These are phyloP conservation scores for Spheniscus humboldti DNA, from an alignment of 2,797 vertebrate species.

Conservation along the genomic window DNA sequence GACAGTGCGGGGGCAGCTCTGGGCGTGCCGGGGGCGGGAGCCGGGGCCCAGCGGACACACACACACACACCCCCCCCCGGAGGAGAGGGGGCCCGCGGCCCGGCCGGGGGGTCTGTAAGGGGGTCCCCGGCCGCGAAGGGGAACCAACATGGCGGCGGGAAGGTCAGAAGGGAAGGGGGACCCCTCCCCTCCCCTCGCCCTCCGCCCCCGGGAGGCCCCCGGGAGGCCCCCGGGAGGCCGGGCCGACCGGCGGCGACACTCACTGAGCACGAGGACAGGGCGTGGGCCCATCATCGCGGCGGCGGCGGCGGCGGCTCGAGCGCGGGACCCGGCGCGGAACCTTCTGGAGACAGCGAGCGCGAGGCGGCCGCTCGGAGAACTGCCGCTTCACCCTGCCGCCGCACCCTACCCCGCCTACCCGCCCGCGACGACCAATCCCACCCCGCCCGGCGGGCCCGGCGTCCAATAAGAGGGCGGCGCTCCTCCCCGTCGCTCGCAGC, in stretches of 20 bases:
- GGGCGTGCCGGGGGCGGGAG: not conserved
- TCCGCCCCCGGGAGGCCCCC: fast-evolving
- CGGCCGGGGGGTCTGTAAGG: too few species aligned
- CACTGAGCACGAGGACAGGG: slow-evolving; percentile 54
- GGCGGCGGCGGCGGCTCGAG: too few species aligned
- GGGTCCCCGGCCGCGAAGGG: not conserved
- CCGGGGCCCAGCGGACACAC: not conserved
- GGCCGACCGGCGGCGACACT: not conserved
- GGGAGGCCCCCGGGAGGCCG: too few species aligned
- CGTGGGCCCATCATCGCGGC: slow-evolving; percentile 36
- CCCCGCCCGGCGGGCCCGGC: fast-evolving
- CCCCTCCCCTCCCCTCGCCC: too few species aligned
- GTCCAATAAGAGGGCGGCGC: not conserved
- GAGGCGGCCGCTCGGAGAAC: not conserved
- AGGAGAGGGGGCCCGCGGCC: not conserved
- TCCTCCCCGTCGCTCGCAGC: not conserved
- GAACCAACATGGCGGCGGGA: not conserved
- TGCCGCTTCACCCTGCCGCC: not conserved
- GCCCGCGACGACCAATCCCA: not conserved
- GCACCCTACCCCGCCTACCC: not conserved
- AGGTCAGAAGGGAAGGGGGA: too few species aligned
- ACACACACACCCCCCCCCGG: too few species aligned
- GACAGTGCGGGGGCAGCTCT: not conserved
- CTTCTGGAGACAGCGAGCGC: slow-evolving; percentile 72
- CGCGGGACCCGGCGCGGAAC: slow-evolving; percentile 61